These are phyloP conservation scores for Thyatira batis DNA, from an alignment of 2,888 invertebrate genomes.

Conservation along the genomic window DNA sequence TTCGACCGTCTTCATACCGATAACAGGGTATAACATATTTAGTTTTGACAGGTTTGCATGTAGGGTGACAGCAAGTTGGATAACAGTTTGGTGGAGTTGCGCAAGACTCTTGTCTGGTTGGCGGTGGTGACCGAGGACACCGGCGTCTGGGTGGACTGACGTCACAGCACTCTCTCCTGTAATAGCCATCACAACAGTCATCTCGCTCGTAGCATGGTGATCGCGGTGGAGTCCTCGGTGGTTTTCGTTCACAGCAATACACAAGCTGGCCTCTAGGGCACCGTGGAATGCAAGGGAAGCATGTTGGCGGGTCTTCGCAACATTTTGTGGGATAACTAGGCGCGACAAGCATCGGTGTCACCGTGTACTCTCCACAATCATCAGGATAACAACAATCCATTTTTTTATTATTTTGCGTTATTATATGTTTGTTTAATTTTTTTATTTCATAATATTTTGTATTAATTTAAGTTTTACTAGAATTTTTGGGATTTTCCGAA, in stretches of 20 bases:
- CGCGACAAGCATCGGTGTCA: slow-evolving; percentile 53
- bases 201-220: slow-evolving; percentile 13
- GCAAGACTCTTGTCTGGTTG: slow-evolving; percentile 3
- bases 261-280: slow-evolving; percentile 43
- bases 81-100: slow-evolving; percentile 19
- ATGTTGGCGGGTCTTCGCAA: slow-evolving; percentile 40
- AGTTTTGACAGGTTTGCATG: slow-evolving; percentile 53
- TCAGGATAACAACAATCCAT: slow-evolving; percentile 59
- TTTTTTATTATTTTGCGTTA: slow-evolving; percentile 32
- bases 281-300: slow-evolving; percentile 52
- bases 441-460: slow-evolving; percentile 24
- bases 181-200: slow-evolving; percentile 7
- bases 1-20: slow-evolving; percentile 74
- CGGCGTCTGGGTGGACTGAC: slow-evolving; percentile 5
- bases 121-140: slow-evolving; percentile 16
- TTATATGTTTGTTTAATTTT: slow-evolving; percentile 27
- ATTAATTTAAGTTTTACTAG: slow-evolving; percentile 30
- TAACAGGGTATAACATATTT: slow-evolving; percentile 77
- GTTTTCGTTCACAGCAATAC: slow-evolving; percentile 48
- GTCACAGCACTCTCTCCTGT: slow-evolving; percentile 6
- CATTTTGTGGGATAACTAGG: slow-evolving; percentile 39
- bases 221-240: slow-evolving; percentile 13
- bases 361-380: slow-evolving; percentile 50
- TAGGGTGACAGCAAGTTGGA: slow-evolving; percentile 22
- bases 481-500: slow-evolving; percentile 33